Conservation (phyloP, 2,113 vertebrate species). For the Anoplopoma fimbria region DNA sequence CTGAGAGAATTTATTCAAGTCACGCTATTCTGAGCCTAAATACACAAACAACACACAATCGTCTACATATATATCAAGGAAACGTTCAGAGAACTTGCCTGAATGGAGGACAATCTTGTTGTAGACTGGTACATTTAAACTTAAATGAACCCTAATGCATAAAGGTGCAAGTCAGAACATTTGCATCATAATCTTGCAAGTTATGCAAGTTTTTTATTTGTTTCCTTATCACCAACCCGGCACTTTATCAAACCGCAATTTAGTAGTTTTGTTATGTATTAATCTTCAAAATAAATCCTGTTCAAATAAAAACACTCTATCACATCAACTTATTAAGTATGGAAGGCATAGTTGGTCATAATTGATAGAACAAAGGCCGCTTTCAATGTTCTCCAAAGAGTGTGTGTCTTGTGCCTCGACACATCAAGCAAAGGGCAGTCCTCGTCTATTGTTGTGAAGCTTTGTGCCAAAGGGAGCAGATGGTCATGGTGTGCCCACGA, state of each 20-base stretch:
- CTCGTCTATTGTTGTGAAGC: constrained; percentile 17
- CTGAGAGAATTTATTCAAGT: background rate
- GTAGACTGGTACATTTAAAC: background rate
- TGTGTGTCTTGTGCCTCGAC: background rate
- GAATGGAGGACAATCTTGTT: background rate
- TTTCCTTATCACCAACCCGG: background rate
- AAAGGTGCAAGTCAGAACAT: background rate
- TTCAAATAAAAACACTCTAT: background rate
- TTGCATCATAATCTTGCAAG: background rate
- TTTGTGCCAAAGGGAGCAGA: constrained; percentile 67
- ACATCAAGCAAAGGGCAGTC: constrained; percentile 29
- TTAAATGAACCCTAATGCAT: background rate
- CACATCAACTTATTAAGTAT: background rate
- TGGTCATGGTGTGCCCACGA: constrained; percentile 59
- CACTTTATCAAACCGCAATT: background rate
- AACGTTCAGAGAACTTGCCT: background rate
- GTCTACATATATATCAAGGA: background rate
- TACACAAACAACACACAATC: background rate
- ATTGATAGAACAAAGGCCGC: background rate
- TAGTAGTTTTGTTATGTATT: background rate
- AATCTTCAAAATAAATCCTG: background rate
- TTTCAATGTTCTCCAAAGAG: background rate
- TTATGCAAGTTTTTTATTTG: background rate
- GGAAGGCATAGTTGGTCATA: background rate
- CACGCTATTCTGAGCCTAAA: background rate